phyloP scores from a whole-genome alignment of 2,888 invertebrate genomes.

The Nephrocerus scutellatus region DNA sequence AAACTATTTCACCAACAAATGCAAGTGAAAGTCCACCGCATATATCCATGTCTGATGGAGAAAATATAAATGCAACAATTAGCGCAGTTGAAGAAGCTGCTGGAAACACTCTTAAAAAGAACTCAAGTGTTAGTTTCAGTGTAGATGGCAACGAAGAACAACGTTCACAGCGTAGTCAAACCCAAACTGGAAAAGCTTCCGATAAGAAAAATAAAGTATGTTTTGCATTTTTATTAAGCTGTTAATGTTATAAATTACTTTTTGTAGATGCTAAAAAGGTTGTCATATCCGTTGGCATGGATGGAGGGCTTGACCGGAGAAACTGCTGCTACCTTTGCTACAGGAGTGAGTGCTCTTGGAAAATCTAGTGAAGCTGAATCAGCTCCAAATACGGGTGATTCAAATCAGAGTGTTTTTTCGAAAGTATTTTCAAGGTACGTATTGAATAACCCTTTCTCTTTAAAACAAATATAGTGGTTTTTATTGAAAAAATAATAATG shows the following conservation, averaged over 20 bases:
- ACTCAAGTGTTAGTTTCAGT: slow-evolving; percentile 66
- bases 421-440: slow-evolving; percentile 84
- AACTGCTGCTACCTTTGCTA: slow-evolving; percentile 48
- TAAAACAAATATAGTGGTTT: too few species aligned
- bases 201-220: slow-evolving; percentile 70
- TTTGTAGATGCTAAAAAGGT: slow-evolving; percentile 80
- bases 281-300: slow-evolving; percentile 87
- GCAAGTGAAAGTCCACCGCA: slow-evolving; percentile 52
- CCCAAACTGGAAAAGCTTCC: slow-evolving; percentile 33
- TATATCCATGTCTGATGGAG: slow-evolving; percentile 35
- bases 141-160: slow-evolving; percentile 58
- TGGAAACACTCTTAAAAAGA: slow-evolving; percentile 58
- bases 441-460: too few species aligned
- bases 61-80: slow-evolving; percentile 37
- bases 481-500: too few species aligned
- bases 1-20: slow-evolving; percentile 68
- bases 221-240: neutral
- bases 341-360: slow-evolving; percentile 49
- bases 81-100: slow-evolving; percentile 49
- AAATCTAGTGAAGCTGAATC: slow-evolving; percentile 44
- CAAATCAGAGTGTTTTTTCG: slow-evolving; percentile 71
- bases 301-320: slow-evolving; percentile 83
- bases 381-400: slow-evolving; percentile 50
- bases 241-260: slow-evolving; percentile 4
- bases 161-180: too few species aligned